Base-by-base conservation (phyloP, 2,113 vertebrate genomes). In the Sturnira hondurensis region DNA sequence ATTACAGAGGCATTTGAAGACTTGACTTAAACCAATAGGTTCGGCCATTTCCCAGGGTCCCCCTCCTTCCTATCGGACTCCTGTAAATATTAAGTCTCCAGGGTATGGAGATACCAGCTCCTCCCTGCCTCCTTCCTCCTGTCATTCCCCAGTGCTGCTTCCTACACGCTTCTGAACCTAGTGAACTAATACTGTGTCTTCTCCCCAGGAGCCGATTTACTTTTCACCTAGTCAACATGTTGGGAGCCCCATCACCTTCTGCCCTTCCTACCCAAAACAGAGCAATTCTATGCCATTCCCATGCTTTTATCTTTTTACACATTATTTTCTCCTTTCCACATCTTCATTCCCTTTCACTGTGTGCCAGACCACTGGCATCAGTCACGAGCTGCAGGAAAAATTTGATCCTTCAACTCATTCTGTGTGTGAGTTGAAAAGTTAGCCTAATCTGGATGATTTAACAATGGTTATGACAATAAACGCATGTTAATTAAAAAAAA, bases 21-120 rank as follows among this genome's bases (percentile, higher is more conserved):
- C 47, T 77, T 45, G 63, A 33, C 16, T n/a, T 47, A 38, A 43
- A 43, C 41, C 6, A 71, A 28, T 5, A 26, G 10, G 56, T 33
- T 82, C 52, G n/a, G 0, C 33, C 16, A 31, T 2, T 52, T 52
- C 31, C 28, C 26, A 5, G 0, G 2, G 10, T 8, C 26, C 7
- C 41, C 5, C 22, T 61, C 24, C 24, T 13, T 28, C 6, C 71
- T 68, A 65, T 76, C 45, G n/a, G 19, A 82, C 17, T 41, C 45
- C 14, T n/a, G 12, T 43, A 10, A 3, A 0, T 5, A 14, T 7
- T 15, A 1, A 1, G 10, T 36, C 38, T 54, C 41, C 4, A 8
- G 20, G 12, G 6, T 5, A 1, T 7, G 8, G 17, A 80, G 63
- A 67, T 4, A 52, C 19, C 63, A 84, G 7, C 3, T 31, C 24